Evolutionary conservation across 2,888 invertebrate genomes (phyloP), one percentile per base, ranked within the genome.

Genomic region (Caenorhabditis panamensis): DNA sequence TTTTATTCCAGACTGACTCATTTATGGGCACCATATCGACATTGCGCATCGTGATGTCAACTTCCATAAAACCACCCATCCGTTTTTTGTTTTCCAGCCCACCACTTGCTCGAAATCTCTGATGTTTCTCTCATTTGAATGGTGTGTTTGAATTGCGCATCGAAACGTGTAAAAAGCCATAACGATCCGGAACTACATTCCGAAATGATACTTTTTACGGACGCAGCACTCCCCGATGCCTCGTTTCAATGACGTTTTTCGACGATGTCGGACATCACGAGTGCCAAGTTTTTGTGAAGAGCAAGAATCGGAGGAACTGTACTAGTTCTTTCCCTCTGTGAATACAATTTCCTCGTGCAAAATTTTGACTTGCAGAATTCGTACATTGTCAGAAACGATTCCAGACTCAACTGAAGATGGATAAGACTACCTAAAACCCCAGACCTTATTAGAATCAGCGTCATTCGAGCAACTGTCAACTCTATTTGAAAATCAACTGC

Each of bases 111-210:
- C 24, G 44, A 75, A 75, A 64, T 59, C 58, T 75, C 66, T 61
- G 53, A 59, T 75, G 66, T 53, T 61, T 66, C 53, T 11, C 47
- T 47, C 66, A 24, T 67, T 26, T 18, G 61, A 75, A 61, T 66
- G 58, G 47, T 63, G 49, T 66, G 67, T 75, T 75, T 47, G 61
- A 61, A 64, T 66, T 66, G 66, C 66, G 41, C 75, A 67, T 75
- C 53, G 47, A 75, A 66, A 75, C 59, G 59, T 75, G 75, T 75
- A 75, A 75, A 75, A 75, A 75, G 75, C 59, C 61, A 75, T 75
- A 59, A 66, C 73, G 64, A 64, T 37, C 61, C 59, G 66, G 75
- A 75, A 75, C 75, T 75, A 61, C 75, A 75, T 75, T 75, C 61
- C 59, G 53, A 75, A 41, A 75, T 75, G 75, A 75, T 75, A 75